Percentiles rank a stretch among this genome's conserved stretches.
Evolutionary conservation across 2,113 vertebrate species (phyloP).

Genomic region (Callaeas wilsoni): DNA sequence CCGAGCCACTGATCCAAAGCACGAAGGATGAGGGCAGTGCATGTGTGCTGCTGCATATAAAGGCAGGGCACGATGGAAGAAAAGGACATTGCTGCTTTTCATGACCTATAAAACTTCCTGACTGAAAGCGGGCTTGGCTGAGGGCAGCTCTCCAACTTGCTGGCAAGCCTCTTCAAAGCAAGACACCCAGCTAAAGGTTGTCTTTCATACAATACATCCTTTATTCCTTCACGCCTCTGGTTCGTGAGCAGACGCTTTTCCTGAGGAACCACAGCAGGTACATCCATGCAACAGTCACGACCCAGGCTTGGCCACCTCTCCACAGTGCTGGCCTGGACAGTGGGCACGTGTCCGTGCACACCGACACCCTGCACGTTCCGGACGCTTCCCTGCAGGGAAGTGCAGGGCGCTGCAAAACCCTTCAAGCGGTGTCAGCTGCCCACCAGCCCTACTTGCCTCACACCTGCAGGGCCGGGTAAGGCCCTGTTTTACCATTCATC

Average conservation of each 20-base stretch:
- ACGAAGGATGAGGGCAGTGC: not conserved
- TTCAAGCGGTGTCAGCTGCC: not conserved
- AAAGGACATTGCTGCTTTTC: not conserved
- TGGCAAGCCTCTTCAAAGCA: conserved; percentile 37
- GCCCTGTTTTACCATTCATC: not conserved
- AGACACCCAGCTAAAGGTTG: not conserved
- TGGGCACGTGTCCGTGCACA: fast-evolving
- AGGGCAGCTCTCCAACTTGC: conserved; percentile 6
- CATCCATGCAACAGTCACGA: not conserved
- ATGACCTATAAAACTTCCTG: conserved; percentile 16
- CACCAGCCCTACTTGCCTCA: not conserved
- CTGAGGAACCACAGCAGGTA: fast-evolving
- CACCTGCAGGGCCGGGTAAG: not conserved
- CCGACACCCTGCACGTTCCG: fast-evolving
- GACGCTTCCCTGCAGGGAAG: not conserved
- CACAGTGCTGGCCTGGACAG: not conserved
- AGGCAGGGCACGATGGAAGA: not conserved
- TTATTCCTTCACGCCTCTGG: not conserved
- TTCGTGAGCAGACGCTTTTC: not conserved
- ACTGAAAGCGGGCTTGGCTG: not conserved
- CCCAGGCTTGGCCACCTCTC: not conserved
- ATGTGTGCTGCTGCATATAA: not conserved
- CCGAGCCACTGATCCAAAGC: not conserved
- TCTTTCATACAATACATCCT: not conserved
- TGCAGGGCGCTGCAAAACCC: not conserved